Evolutionary conservation across 2,888 invertebrate genomes (phyloP), one percentile per base, ranked within the genome.

Genomic region (Panopea generosa): DNA sequence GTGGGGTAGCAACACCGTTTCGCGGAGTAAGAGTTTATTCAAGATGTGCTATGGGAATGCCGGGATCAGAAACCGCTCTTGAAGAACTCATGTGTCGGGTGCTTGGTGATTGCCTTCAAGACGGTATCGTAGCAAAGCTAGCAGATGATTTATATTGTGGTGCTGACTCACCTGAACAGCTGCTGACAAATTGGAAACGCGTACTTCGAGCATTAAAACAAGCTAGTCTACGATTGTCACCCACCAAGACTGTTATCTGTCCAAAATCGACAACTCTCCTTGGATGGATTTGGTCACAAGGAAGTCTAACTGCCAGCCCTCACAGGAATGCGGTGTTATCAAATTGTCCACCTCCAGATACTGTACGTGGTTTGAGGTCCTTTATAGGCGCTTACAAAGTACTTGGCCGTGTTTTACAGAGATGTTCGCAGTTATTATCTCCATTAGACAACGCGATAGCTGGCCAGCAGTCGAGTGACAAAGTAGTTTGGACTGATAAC

Each of bases 81-180:
- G n/a, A n/a, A n/a, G n/a, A n/a, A n/a, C n/a, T n/a, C n/a, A n/a
- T n/a, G n/a, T n/a, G n/a, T n/a, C n/a, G n/a, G n/a, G n/a, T n/a
- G n/a, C n/a, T n/a, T n/a, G n/a, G n/a, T n/a, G n/a, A n/a, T n/a
- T n/a, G n/a, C n/a, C n/a, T n/a, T n/a, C n/a, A n/a, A n/a, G n/a
- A n/a, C n/a, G n/a, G n/a, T n/a, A n/a, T n/a, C n/a, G n/a, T n/a
- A n/a, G n/a, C n/a, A n/a, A n/a, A n/a, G n/a, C n/a, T 83, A 9
- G 79, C 84, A 9, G 84, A 85, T 67, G 81, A 85, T 40, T 60
- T 83, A 22, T 83, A 81, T 57, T 82, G 79, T 57, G 76, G 82
- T n/a, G 80, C 76, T n/a, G 66, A 82, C 52, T 53, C 78, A 9
- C 76, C 67, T 16, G 50, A 76, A 11, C 69, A 82, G 45, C 45